Evolutionary conservation across 2,797 vertebrate genomes (phyloP).

Genomic region (Sebastes vulpes): DNA sequence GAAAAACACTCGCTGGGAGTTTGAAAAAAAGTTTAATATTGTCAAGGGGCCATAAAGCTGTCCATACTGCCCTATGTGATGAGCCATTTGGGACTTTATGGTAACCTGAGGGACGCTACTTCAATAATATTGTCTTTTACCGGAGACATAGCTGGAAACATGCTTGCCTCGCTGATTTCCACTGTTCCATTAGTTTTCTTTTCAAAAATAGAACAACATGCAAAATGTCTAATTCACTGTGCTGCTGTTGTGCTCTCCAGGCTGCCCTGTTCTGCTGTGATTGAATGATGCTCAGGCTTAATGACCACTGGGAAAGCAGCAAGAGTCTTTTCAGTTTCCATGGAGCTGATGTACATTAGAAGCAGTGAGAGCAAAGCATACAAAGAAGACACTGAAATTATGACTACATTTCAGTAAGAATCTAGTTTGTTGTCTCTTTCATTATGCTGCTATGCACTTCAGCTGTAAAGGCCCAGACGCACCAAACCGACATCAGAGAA

Average conservation of each 20-base stretch:
- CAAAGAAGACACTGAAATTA: constrained; percentile 19
- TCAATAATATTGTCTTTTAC: constrained; percentile 27
- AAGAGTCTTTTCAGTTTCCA: constrained; percentile 37
- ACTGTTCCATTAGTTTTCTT: neutral
- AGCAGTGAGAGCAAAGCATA: neutral
- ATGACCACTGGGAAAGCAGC: constrained; percentile 57
- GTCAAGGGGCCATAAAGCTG: constrained; percentile 32
- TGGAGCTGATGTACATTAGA: constrained; percentile 28
- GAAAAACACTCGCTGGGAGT: constrained; percentile 11
- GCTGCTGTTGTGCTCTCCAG: constrained; percentile 30
- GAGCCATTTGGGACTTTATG: constrained; percentile 27
- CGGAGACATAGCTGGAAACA: neutral
- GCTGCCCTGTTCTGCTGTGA: constrained; percentile 53
- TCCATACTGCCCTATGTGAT: constrained; percentile 21
- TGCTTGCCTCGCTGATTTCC: neutral
- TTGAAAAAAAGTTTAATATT: constrained; percentile 14
- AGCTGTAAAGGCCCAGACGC: neutral
- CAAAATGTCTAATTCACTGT: constrained; percentile 1
- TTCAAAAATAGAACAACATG: constrained; percentile 25
- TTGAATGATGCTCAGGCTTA: constrained; percentile 50
- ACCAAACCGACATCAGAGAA: neutral
- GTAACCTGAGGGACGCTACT: constrained; percentile 27
- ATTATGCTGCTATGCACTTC: neutral
- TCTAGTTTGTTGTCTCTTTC: constrained; percentile 1
- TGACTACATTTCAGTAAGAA: constrained; percentile 11